These are phyloP conservation scores for Notodromas monacha DNA, from an alignment of 2,888 invertebrate genomes.

Conservation along the genomic window DNA sequence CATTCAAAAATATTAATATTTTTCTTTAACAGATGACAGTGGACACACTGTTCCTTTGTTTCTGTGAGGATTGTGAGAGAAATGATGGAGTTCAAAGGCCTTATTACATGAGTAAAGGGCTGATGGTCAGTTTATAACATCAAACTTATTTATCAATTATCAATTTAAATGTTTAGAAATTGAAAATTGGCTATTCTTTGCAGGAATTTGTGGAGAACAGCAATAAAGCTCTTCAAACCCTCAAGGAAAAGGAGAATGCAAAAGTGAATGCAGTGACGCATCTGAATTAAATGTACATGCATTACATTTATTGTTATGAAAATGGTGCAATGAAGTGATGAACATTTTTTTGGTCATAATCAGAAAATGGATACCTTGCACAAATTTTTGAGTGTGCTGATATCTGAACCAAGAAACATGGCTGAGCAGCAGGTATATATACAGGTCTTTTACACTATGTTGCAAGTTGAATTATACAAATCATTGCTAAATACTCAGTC, in stretches of 20 bases:
- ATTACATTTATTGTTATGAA: too few relatives aligned
- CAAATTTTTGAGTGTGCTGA: too few relatives aligned
- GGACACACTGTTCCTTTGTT: slow-evolving; percentile 31
- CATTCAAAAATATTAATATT: background rate
- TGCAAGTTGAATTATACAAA: too few relatives aligned
- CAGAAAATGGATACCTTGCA: too few relatives aligned
- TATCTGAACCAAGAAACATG: too few relatives aligned
- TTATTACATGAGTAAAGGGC: slow-evolving; percentile 28
- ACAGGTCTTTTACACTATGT: too few relatives aligned
- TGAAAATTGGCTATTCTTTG: slow-evolving; percentile 8
- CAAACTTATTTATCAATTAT: background rate
- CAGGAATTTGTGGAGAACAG: slow-evolving; percentile 27
- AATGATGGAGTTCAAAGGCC: slow-evolving; percentile 28
- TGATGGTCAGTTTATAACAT: slow-evolving; percentile 20
- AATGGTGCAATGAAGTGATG: too few relatives aligned
- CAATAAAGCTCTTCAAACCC: slow-evolving; percentile 18
- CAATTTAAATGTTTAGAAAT: slow-evolving; percentile 1
- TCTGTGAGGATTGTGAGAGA: slow-evolving; percentile 29
- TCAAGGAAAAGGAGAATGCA: slow-evolving; percentile 9
- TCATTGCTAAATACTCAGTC: too few relatives aligned
- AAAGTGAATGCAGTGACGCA: too few relatives aligned
- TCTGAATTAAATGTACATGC: too few relatives aligned
- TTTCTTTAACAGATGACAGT: slow-evolving; percentile 29
- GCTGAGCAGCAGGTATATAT: too few relatives aligned
- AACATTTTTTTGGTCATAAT: too few relatives aligned